These are phyloP conservation scores for Drosophila recens DNA, from an alignment of 2,888 invertebrate genomes.

Conservation along the genomic window DNA sequence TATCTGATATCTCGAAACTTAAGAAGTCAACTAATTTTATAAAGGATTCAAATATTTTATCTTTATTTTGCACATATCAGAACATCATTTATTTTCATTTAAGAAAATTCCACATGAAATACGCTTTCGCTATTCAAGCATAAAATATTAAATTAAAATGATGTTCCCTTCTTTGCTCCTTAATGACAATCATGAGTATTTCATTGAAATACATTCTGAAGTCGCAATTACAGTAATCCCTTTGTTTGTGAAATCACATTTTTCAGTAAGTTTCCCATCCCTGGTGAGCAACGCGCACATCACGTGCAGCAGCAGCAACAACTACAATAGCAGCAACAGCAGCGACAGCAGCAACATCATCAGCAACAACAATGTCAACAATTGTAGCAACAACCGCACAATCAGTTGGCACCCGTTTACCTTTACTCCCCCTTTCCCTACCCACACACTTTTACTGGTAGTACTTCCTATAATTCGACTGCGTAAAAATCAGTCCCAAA, in stretches of 20 bases:
- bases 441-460: neutral
- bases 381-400: constrained; percentile 78
- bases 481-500: constrained; percentile 71
- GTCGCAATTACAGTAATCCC: constrained; percentile 34
- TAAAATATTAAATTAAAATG: neutral
- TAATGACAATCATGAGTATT: neutral
- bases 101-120: neutral
- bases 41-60: too few species aligned
- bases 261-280: constrained; percentile 15
- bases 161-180: neutral
- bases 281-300: constrained; percentile 46
- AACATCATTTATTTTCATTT: neutral
- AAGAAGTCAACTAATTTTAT: too few species aligned
- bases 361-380: constrained; percentile 67
- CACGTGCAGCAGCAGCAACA: constrained; percentile 57
- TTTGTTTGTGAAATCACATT: constrained; percentile 51
- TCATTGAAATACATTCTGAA: constrained; percentile 22
- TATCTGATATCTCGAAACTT: neutral
- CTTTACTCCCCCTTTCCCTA: neutral
- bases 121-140: neutral
- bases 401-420: constrained; percentile 62
- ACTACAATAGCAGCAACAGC: constrained; percentile 18
- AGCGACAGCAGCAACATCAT: constrained; percentile 34
- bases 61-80: neutral
- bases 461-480: constrained; percentile 60